phyloP scores from a whole-genome alignment of 2,113 vertebrate species.

The Prionailurus viverrinus region DNA sequence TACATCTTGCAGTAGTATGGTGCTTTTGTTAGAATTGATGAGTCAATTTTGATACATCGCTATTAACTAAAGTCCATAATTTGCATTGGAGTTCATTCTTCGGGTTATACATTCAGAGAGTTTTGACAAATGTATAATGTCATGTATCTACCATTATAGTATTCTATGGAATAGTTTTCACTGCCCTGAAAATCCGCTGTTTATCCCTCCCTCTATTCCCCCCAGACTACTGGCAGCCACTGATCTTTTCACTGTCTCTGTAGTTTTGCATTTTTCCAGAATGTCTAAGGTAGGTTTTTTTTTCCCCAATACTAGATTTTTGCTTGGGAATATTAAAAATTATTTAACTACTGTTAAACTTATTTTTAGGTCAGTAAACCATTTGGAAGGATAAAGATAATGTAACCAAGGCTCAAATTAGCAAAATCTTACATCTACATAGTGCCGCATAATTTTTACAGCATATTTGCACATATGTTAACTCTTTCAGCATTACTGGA shows the following conservation, averaged over 20 bases:
- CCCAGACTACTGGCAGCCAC: background rate
- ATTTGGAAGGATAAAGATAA: conserved; percentile 41
- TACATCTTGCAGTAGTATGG: background rate
- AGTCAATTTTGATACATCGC: background rate
- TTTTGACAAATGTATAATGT: conserved; percentile 32
- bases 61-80: background rate
- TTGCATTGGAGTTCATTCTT: background rate
- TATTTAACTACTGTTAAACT: conserved; percentile 43
- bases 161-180: conserved; percentile 1
- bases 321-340: conserved; percentile 64
- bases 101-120: background rate
- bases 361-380: conserved; percentile 47
- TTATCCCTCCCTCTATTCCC: background rate
- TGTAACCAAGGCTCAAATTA: conserved; percentile 12
- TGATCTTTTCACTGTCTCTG: conserved; percentile 25
- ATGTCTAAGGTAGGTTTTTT: background rate
- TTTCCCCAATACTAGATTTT: background rate
- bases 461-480: background rate
- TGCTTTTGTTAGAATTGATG: conserved; percentile 49
- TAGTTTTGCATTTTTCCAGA: conserved; percentile 51
- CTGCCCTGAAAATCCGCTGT: background rate
- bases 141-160: background rate
- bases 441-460: conserved; percentile 6
- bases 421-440: background rate
- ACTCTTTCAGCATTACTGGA: conserved; percentile 55